Conservation (phyloP, 1,140 invertebrate genomes). For the Aphelinus certus region DNA sequence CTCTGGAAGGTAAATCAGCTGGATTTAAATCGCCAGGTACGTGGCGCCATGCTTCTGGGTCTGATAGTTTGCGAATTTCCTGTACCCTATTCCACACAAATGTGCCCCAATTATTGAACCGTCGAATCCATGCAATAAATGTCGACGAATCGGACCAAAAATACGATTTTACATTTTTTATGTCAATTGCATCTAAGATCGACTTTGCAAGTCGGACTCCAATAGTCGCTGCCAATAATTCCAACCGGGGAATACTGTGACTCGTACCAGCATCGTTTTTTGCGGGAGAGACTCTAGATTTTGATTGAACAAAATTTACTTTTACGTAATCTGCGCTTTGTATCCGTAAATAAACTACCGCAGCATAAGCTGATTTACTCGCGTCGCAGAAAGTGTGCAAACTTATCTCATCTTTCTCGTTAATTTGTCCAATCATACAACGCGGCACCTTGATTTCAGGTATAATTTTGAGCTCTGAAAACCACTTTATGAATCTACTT, state of each 20-base stretch:
- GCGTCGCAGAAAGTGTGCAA: conserved; percentile 16
- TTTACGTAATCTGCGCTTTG: not conserved
- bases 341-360: conserved; percentile 39
- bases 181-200: conserved; percentile 47
- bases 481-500: conserved; percentile 43
- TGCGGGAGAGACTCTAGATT: conserved; percentile 10
- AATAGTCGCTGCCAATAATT: conserved; percentile 43
- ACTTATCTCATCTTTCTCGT: no score
- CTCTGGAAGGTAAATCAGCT: conserved; percentile 53
- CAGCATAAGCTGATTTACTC: conserved; percentile 48
- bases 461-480: conserved; percentile 33
- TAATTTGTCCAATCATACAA: no score
- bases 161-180: conserved; percentile 42
- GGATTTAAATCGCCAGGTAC: no score
- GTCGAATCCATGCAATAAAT: conserved; percentile 32
- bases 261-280: no score
- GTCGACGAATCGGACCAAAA: conserved; percentile 12
- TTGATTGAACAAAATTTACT: not conserved
- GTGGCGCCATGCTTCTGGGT: not conserved
- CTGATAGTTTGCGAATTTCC: not conserved
- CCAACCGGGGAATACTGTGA: not conserved
- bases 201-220: conserved; percentile 46
- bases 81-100: no score
- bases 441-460: conserved; percentile 50
- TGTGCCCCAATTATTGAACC: conserved; percentile 25